Base-by-base conservation (phyloP, 2,797 vertebrate genomes). In the Rhabdomys pumilio region DNA sequence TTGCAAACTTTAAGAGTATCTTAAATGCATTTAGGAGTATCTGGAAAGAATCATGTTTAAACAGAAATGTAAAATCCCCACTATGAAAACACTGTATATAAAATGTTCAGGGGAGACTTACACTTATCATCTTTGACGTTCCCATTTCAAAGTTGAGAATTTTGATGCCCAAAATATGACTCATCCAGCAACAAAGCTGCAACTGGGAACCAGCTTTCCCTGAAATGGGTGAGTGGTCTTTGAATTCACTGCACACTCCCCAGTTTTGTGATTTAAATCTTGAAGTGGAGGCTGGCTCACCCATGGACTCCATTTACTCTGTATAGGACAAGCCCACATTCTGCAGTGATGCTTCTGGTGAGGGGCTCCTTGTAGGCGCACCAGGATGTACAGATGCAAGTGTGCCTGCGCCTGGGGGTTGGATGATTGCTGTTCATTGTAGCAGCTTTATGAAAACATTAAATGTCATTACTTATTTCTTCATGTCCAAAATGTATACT, bases 391-490 rank as follows among this genome's bases (percentile, higher is more conserved):
- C 26, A 26, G 93, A 81, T 59, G 89, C 44, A 11, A 83, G 41
- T 17, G 11, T 44, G 91, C 92, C 38, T 1, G 24, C 0, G 53
- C 67, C 88, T 0, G 0, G 57, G 87, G 29, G 65, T 69, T 79
- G 47, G 80, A 73, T 89, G 96, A 88, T 55, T 53, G 77, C 97
- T 67, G 81, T 86, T 96, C 95, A 15, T 50, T 75, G 88, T 44
- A 87, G 93, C 97, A 92, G 96, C 96, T 91, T 97, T 97, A 91
- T 96, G 96, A 97, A 98, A 97, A 97, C 97, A 96, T 97, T 96
- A 97, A 93, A 94, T 97, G 97, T 97, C 97, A 97, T 98, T 97
- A 97, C 97, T 98, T 96, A 98, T 98, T 98, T 96, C 97, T 97
- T 97, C 96, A 97, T 94, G 95, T 97, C 90, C 96, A 96, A 96